Evolutionary conservation across 2,113 vertebrate species (phyloP), one percentile per base, ranked within the genome.

Genomic region (Nipponia nippon): DNA sequence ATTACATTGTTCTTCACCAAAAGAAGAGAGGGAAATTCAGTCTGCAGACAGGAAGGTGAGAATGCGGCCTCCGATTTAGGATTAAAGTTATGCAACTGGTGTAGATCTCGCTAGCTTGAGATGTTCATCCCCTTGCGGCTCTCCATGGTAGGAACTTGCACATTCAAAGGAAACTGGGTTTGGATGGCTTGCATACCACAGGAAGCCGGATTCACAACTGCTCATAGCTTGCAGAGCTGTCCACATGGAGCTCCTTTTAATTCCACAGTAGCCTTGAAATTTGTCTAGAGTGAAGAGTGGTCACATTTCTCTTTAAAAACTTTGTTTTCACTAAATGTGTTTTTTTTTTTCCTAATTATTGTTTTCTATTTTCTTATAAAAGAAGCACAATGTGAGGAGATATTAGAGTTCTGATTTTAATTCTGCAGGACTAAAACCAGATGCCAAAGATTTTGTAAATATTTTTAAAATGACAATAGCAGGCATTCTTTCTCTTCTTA

Each of bases 381-480:
- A n/a, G 34, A 47, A 42, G 21, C 1, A 3, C 34, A 26, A 17
- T 13, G 11, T 79, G 47, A 70, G 32, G 72, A 56, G 44, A 42
- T 79, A 29, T 13, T 78, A 23, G 34, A 53, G 32, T 83, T 70
- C 85, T 94, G 29, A 53, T 77, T 90, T 97, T 83, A 92, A 13
- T 90, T 83, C 59, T 80, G 13, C 52, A 32, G n/a, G 1, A 46
- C 58, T 86, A 87, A 97, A 96, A 52, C 63, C 44, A 91, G 93
- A 93, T 93, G 90, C 25, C 46, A 63, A 89, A 87, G 93, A 78
- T 90, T 71, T 65, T 88, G 32, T 93, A 87, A 91, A 89, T 96
- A 73, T 95, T 97, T 93, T 86, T 21, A 91, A 96, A 83, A 93
- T 90, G 61, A 96, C 78, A 97, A 52, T 83, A 93, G 40, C 70